Base-by-base conservation (phyloP, 1,140 invertebrate species). In the Thereuonema tuberculata region DNA sequence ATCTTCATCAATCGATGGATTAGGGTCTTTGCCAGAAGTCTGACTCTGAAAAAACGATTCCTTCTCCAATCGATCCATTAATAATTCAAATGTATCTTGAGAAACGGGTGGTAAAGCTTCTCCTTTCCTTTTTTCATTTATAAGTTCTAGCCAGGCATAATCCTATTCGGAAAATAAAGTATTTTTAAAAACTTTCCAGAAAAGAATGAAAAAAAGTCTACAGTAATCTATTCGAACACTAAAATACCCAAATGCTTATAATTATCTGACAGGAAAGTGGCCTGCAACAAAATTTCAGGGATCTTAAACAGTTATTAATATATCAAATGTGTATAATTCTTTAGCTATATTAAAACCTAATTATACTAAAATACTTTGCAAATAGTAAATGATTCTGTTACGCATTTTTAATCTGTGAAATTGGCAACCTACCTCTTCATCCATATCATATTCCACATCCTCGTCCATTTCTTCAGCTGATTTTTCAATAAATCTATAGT, bases 21-120 rank as follows among this genome's bases (percentile, higher is more conserved):
- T 62, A 50, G 64, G 70, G 63, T 72, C 74, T 65, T 72, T 72
- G 1, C 75, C 75, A 25, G 66, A 70, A 56, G 67, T 81, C 62
- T 90, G 86, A 61, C 82, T 82, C 69, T 92, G 89, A 73, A 98
- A 96, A 73, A 93, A 95, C 1, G 92, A 96, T 74, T 98, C 93
- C 72, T 98, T 98, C 71, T 98, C 94, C 62, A 98, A 76, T 60
- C 93, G 79, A 76, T 98, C 94, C 92, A 98, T 97, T 5, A 98
- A 73, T 1, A 95, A 72, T 75, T 98, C 94, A 75, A 98, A 86
- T 0, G 83, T 87, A 69, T 94, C 88, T 28, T 88, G 81, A 56
- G 83, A 81, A n/a, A 95, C 82, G 52, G 76, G 72, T 1, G 80
- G 72, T 2, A 92, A 69, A 2, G 82, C 81, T 53, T 82, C 78